Base-by-base conservation (phyloP, 2,888 invertebrate genomes). In the Eurytoma adleriae region DNA sequence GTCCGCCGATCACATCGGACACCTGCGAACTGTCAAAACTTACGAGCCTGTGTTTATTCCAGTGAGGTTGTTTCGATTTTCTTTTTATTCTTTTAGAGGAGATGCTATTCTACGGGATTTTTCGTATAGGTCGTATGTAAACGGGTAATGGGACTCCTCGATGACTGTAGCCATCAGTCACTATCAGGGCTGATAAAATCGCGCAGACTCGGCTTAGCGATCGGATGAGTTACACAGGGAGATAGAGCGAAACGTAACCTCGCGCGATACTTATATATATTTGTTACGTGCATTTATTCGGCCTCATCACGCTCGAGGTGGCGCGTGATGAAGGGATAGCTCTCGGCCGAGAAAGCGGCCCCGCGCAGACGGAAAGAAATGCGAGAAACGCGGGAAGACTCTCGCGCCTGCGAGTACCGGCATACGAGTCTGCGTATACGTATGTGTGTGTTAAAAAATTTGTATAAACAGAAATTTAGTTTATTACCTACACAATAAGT, bases 351-450 rank as follows among this genome's bases (percentile, higher is more conserved):
- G 18, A 48, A 48, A 59, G 30, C 30, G 52, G 20, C 27, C 24
- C 27, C 61, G 30, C 14, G 59, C 16, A 27, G 16, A 5, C 4
- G 16, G 57, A 59, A 27, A 71, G 71, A 71, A 61, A 71, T 71
- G 61, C 71, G 71, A 71, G 71, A 71, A 61, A 61, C 71, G 71
- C 71, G 61, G 61, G 61, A 61, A 61, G 71, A 40, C 18, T 56
- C 57, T 2, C 57, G 18, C 57, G 57, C 57, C 0, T n/a, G 5
- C 67, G 12, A 71, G 24, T 59, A n/a, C 61, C 5, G 71, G 20
- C 59, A 71, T 71, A 40, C 40, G 24, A 48, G 71, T 71, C 59
- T 67, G 24, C 14, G 16, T 50, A 14, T 57, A 12, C 10, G 62
- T 62, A 30, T n/a, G 62, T 18, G 59, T 16, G 24, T 7, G 59